Base-by-base conservation (phyloP, 2,797 vertebrate species). In the Tangara arthus region DNA sequence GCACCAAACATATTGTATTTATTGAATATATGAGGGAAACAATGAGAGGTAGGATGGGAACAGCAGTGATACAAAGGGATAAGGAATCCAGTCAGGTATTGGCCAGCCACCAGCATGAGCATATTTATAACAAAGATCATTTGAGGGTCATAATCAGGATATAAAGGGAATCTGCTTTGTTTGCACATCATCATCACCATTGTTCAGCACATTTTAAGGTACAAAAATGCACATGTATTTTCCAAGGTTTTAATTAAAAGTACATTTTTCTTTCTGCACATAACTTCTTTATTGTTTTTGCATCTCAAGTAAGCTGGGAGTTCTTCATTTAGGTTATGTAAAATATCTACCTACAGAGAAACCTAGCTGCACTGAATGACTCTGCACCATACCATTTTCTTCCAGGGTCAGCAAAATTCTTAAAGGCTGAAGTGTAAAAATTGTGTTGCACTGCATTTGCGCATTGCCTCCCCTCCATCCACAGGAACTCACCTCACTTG, bases 111-210 rank as follows among this genome's bases (percentile, higher is more conserved):
- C 90, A 95, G 91, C 47, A 66, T 6, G 41, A 94, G 79, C 66
- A 13, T 96, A 94, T 95, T 96, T 94, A 90, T 91, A 93, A 95
- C 82, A 76, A 84, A 94, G 95, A 93, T 90, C 85, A 82, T 95
- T 87, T 96, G 59, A 90, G 70, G 87, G 95, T 97, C 94, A 90
- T 85, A 71, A 90, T 66, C 44, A 41, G 80, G 79, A 81, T 46
- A 65, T 49, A 83, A 71, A 65, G 24, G 34, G 41, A 94, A 70
- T 70, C 56, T 93, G 91, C 91, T 91, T 93, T 86, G 57, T 81
- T 93, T 94, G 89, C 87, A 89, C 52, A 41, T 66, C 59, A 72
- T 91, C 30, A 55, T 42, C 68, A 44, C 20, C 28, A 35, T 60
- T 2, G 3, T 88, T 91, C 84, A 81, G 82, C 76, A 82, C 17